These are phyloP conservation scores for Norana najaformis DNA, from an alignment of 2,888 invertebrate species.

Conservation along the genomic window DNA sequence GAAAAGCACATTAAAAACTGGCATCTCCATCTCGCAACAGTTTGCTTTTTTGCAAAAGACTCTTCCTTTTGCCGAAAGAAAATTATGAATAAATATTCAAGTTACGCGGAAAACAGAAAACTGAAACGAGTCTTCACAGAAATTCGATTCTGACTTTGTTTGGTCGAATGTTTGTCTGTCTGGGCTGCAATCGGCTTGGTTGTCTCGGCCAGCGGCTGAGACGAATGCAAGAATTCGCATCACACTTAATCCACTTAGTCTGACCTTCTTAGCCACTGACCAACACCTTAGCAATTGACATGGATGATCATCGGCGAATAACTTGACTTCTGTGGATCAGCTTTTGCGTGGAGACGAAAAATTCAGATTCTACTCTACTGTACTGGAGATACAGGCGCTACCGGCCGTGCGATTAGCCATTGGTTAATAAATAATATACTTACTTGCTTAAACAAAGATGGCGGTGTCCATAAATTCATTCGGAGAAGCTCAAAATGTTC, in stretches of 20 bases:
- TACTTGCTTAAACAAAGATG: neutral
- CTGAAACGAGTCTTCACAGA: neutral
- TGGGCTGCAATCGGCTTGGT: neutral
- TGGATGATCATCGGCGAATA: neutral
- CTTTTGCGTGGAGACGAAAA: too few relatives aligned
- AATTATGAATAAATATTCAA: neutral
- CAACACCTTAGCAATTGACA: neutral
- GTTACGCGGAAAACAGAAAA: neutral
- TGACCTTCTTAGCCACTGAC: neutral
- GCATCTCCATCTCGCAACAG: neutral
- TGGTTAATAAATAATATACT: too few relatives aligned
- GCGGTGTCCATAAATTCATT: neutral
- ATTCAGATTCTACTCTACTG: neutral
- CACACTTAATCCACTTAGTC: neutral
- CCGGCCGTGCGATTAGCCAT: too few relatives aligned
- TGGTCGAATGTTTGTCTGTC: neutral
- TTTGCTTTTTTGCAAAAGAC: neutral
- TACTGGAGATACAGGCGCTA: too few relatives aligned
- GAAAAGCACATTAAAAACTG: too few relatives aligned
- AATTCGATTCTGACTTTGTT: too few relatives aligned
- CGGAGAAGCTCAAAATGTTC: neutral
- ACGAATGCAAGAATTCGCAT: neutral
- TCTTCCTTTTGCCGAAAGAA: neutral
- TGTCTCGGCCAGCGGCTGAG: neutral
- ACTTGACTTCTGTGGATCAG: neutral